Evolutionary conservation across 2,888 invertebrate genomes (phyloP).

Genomic region (Xanthia togata): DNA sequence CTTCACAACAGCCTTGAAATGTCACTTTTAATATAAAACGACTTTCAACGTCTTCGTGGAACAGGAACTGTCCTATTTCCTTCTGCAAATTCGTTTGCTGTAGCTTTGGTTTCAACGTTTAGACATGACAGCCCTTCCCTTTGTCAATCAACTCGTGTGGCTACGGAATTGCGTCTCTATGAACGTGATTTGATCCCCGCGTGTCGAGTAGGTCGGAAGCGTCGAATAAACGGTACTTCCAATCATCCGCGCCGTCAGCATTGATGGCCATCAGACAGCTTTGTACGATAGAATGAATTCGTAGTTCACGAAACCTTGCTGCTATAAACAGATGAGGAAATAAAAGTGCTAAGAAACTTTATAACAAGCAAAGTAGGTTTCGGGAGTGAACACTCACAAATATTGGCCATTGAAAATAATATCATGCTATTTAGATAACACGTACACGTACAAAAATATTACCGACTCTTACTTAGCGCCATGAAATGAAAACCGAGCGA

Average conservation of each 20-base stretch:
- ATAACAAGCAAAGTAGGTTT: conserved; percentile 13
- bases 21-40: conserved; percentile 39
- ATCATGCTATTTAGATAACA: not conserved
- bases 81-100: conserved; percentile 19
- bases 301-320: conserved; percentile 8
- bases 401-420: not conserved
- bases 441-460: conserved; percentile 7
- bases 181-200: conserved; percentile 37
- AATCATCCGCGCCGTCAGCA: conserved; percentile 10
- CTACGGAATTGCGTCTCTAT: conserved; percentile 29
- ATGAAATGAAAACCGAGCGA: conserved; percentile 24
- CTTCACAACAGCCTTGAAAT: conserved; percentile 21
- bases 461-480: conserved; percentile 17
- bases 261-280: not conserved
- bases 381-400: not conserved
- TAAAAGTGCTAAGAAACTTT: not conserved
- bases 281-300: conserved; percentile 16
- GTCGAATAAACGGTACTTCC: conserved; percentile 34
- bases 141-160: conserved; percentile 32
- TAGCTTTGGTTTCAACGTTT: conserved; percentile 13
- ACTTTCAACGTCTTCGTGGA: conserved; percentile 11
- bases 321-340: conserved; percentile 1
- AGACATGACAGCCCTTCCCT: conserved; percentile 33
- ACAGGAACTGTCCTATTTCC: conserved; percentile 21
- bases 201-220: conserved; percentile 31